A percentile compares a stretch with the other conserved stretches of the same genome.
Evolutionary conservation across 2,888 invertebrate species (phyloP).

Genomic region (Scaptomyza parva): DNA sequence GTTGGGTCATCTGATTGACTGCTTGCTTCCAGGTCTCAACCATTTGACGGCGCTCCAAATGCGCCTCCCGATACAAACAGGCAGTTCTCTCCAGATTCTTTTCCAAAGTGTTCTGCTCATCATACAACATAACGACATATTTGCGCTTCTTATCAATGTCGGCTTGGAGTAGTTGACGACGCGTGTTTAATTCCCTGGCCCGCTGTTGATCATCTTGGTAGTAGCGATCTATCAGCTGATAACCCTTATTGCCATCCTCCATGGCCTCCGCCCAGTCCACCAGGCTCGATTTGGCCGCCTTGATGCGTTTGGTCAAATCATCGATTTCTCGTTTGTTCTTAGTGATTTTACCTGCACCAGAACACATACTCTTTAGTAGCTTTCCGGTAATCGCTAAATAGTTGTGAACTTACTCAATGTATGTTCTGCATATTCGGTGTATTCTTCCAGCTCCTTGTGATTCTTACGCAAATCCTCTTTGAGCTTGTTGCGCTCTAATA

Average conservation of each 20-base stretch:
- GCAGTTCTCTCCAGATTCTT: constrained; percentile 86
- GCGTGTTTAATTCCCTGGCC: constrained; percentile 87
- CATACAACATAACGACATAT: constrained; percentile 84
- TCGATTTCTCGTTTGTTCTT: constrained; percentile 88
- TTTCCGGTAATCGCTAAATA: too few species aligned
- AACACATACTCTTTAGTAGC: not conserved
- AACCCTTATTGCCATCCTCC: constrained; percentile 89
- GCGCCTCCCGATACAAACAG: constrained; percentile 86
- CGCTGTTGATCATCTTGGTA: constrained; percentile 89
- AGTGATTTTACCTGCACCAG: constrained; percentile 85
- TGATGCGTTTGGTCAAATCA: constrained; percentile 88
- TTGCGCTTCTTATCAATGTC: constrained; percentile 85
- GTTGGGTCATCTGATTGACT: constrained; percentile 89
- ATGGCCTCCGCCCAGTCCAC: constrained; percentile 90
- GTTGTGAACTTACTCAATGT: constrained; percentile 78
- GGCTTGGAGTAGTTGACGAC: constrained; percentile 86
- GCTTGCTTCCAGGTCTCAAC: constrained; percentile 90
- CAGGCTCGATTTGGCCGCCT: constrained; percentile 87
- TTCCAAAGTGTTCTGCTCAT: constrained; percentile 86
- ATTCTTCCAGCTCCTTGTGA: constrained; percentile 72
- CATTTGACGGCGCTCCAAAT: constrained; percentile 89
- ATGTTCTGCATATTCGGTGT: constrained; percentile 69
- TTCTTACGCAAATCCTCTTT: constrained; percentile 76
- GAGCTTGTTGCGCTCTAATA: constrained; percentile 84
- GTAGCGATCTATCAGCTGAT: constrained; percentile 89